Percentiles rank a stretch among this genome's conserved stretches.
These are phyloP conservation scores for Rhagoletis zephyria DNA, from an alignment of 1,140 invertebrate genomes.

Conservation along the genomic window DNA sequence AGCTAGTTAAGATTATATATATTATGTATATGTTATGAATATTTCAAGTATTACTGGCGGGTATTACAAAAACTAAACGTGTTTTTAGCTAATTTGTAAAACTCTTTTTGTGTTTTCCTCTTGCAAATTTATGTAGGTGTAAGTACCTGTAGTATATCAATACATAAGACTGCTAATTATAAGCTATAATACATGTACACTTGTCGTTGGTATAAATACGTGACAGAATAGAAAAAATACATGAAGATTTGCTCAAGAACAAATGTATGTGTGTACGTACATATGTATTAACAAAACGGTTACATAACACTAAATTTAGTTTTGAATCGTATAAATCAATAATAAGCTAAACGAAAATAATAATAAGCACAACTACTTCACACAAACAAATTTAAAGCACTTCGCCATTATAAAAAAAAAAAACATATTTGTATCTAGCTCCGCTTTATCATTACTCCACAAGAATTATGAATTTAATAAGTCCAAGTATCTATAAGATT, in stretches of 20 bases:
- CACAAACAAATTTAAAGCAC: background rate
- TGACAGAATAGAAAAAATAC: too few species aligned
- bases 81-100: background rate
- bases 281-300: background rate
- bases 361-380: background rate
- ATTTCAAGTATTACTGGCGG: background rate
- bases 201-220: too few species aligned
- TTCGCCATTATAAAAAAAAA: background rate
- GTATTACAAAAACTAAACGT: conserved; percentile 1
- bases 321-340: background rate
- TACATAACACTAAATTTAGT: background rate
- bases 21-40: background rate
- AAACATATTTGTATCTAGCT: background rate
- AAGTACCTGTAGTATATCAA: background rate
- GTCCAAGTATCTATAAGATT: background rate
- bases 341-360: background rate
- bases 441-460: background rate
- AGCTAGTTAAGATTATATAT: conserved; percentile 1
- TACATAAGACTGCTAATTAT: background rate
- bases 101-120: background rate
- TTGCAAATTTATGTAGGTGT: background rate
- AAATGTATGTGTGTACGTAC: background rate
- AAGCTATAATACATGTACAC: background rate
- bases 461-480: conserved; percentile 21
- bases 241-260: too few species aligned